Conservation (phyloP, 2,113 vertebrate species). For the Hirundichthys speculiger region DNA sequence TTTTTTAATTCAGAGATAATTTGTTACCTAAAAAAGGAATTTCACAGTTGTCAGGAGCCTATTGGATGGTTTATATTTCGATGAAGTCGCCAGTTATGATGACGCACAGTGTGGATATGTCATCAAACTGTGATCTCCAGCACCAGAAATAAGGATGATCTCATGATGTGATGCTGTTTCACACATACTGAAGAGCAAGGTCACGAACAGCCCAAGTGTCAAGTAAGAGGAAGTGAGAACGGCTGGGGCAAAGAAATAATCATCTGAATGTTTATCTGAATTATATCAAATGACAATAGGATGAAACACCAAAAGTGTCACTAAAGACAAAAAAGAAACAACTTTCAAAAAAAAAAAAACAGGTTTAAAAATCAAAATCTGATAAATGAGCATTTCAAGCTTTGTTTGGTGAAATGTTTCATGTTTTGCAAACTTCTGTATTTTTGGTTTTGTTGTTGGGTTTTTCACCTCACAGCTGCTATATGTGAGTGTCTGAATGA, state of each 20-base stretch:
- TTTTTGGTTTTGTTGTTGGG: background rate
- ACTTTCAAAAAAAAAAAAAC: too few species aligned
- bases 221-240: slow-evolving; percentile 37
- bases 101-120: slow-evolving; percentile 46
- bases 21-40: background rate
- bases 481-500: background rate
- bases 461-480: background rate
- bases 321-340: too few species aligned
- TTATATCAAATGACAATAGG: too few species aligned
- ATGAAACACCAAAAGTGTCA: too few species aligned
- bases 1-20: background rate
- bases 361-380: too few species aligned
- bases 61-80: background rate
- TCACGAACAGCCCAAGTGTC: background rate
- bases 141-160: slow-evolving; percentile 54
- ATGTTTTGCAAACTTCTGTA: background rate
- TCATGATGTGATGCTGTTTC: slow-evolving; percentile 17
- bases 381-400: too few species aligned
- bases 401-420: too few species aligned
- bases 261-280: too few species aligned
- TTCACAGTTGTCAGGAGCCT: background rate
- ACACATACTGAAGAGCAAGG: background rate
- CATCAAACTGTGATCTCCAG: slow-evolving; percentile 39
- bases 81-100: slow-evolving; percentile 14
- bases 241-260: too few species aligned